phyloP scores from a whole-genome alignment of 1,140 invertebrate genomes.

The Teleopsis dalmanni region DNA sequence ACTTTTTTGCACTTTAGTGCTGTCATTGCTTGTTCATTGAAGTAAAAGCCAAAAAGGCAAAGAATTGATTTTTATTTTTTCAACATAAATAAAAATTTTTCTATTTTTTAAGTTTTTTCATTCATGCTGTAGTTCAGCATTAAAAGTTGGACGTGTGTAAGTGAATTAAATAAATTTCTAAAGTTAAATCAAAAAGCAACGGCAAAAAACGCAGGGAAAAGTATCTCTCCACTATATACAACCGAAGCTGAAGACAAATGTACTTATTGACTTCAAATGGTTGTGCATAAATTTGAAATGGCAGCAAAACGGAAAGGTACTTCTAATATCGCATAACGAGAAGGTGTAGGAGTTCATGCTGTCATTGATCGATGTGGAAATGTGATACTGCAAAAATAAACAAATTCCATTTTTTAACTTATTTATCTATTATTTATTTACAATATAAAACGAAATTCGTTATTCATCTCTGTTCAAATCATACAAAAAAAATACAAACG shows the following conservation, averaged over 20 bases:
- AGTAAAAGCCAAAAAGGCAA: conserved; percentile 5
- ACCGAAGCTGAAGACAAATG: conserved; percentile 27
- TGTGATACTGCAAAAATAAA: background rate
- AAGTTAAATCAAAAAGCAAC: conserved; percentile 7
- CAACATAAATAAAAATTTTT: background rate
- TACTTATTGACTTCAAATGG: conserved; percentile 39
- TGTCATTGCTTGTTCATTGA: conserved; percentile 1
- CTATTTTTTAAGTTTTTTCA: background rate
- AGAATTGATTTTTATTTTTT: conserved; percentile 8
- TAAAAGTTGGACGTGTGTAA: conserved; percentile 14
- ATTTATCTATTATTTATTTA: background rate
- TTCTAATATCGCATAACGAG: background rate
- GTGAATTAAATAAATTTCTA: conserved; percentile 27
- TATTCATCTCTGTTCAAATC: too few relatives aligned
- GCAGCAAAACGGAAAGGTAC: background rate
- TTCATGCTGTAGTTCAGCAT: background rate
- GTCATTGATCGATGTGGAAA: background rate
- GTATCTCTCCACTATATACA: background rate
- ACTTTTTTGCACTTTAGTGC: background rate
- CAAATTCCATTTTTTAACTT: background rate
- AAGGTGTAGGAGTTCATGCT: background rate
- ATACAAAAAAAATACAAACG: too few relatives aligned
- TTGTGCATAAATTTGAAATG: conserved; percentile 28
- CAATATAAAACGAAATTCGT: too few relatives aligned
- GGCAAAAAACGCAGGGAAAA: background rate